Conservation (phyloP, 2,113 vertebrate genomes). For the Dermatemys mawii region DNA sequence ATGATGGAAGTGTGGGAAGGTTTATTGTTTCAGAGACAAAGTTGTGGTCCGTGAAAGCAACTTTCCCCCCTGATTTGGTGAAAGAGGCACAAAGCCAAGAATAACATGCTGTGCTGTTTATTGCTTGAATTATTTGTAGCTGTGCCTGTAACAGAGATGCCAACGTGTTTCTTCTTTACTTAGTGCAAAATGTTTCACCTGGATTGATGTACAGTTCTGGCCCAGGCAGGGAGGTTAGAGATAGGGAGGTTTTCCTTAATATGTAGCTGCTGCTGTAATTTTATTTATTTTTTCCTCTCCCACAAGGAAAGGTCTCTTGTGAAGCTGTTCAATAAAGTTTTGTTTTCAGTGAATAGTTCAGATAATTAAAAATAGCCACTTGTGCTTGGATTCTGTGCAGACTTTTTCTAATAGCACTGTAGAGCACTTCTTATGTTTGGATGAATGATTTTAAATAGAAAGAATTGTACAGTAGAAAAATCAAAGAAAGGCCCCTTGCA, state of each 20-base stretch:
- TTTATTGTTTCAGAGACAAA: constrained; percentile 33
- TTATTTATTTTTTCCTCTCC: not conserved
- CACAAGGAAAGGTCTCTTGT: not conserved
- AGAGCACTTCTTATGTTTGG: constrained; percentile 66
- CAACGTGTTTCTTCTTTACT: constrained; percentile 72
- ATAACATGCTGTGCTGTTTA: constrained; percentile 66
- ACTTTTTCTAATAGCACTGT: constrained; percentile 58
- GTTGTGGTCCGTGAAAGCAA: constrained; percentile 53
- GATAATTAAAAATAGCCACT: constrained; percentile 68
- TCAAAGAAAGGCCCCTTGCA: not conserved
- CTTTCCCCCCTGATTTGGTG: constrained; percentile 64
- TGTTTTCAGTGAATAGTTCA: constrained; percentile 36
- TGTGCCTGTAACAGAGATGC: constrained; percentile 64
- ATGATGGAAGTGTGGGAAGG: constrained; percentile 26
- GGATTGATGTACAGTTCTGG: not conserved
- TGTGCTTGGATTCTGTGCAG: constrained; percentile 55
- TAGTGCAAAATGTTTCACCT: constrained; percentile 60
- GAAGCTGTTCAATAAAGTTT: not conserved
- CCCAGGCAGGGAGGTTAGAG: not conserved
- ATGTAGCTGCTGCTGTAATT: not conserved
- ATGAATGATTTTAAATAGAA: constrained; percentile 60
- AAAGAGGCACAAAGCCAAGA: constrained; percentile 71
- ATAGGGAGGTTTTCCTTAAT: not conserved
- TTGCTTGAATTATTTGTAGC: constrained; percentile 70
- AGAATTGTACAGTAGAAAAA: constrained; percentile 19